Conservation (phyloP, 2,113 vertebrate species). For the Elgaria multicarinata region DNA sequence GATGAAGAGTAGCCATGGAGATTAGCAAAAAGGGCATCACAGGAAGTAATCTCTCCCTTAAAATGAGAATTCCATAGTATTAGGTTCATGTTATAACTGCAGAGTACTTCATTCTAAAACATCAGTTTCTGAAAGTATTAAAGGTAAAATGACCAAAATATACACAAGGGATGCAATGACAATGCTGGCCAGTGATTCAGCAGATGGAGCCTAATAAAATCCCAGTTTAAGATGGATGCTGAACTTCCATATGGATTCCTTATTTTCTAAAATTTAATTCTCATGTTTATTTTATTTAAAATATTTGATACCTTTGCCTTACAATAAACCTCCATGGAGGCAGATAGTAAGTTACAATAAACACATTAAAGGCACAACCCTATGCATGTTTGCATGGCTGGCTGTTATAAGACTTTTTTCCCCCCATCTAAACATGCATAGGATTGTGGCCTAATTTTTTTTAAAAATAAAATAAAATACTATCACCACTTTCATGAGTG, state of each 20-base stretch:
- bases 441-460: too few species aligned
- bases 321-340: not conserved
- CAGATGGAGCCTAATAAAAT: not conserved
- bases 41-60: conserved; percentile 86
- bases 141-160: conserved; percentile 6
- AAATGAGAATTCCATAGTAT: conserved; percentile 27
- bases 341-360: not conserved
- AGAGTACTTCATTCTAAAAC: not conserved
- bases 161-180: not conserved
- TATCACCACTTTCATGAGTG: not conserved
- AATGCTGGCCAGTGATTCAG: not conserved
- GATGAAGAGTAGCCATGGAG: conserved; percentile 83
- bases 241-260: not conserved
- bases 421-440: accelerated
- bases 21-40: conserved; percentile 86
- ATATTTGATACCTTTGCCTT: not conserved
- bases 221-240: not conserved
- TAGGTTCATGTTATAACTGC: conserved; percentile 15
- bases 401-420: too few species aligned
- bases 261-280: not conserved
- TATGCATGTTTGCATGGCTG: too few species aligned
- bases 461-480: too few species aligned
- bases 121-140: conserved; percentile 24
- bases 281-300: not conserved
- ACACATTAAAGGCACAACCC: not conserved